Percentiles rank a stretch among this genome's conserved stretches.
Evolutionary conservation across 2,888 invertebrate genomes (phyloP).

Genomic region (Andrena marginata): DNA sequence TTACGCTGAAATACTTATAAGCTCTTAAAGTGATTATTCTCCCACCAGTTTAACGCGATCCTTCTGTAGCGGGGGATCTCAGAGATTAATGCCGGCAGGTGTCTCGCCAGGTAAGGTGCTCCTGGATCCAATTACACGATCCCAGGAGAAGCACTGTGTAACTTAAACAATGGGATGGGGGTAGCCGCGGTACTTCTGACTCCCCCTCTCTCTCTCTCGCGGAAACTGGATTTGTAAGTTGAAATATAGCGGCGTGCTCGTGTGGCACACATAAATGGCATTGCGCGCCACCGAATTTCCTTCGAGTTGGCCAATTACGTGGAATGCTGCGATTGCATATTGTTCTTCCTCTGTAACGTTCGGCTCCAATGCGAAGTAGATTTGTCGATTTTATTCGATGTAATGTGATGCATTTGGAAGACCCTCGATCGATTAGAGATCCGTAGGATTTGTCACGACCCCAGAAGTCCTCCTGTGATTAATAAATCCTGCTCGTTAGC

Average conservation of each 20-base stretch:
- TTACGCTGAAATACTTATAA: constrained; percentile 40
- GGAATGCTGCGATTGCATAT: background rate
- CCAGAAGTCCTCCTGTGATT: background rate
- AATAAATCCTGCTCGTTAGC: constrained; percentile 9
- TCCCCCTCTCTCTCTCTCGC: background rate
- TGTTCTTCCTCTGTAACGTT: background rate
- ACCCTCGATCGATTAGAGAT: no score
- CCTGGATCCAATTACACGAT: constrained; percentile 66
- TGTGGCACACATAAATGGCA: constrained; percentile 32
- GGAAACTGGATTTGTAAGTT: constrained; percentile 55
- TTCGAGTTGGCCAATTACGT: constrained; percentile 8
- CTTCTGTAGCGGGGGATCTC: constrained; percentile 35
- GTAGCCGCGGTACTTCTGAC: constrained; percentile 19
- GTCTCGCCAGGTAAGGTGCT: constrained; percentile 55
- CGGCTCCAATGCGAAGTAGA: no score
- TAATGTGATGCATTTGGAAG: no score
- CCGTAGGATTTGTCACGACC: no score
- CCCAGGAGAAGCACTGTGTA: constrained; percentile 47
- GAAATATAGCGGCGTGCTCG: constrained; percentile 40
- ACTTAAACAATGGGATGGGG: constrained; percentile 51
- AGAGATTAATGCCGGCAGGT: constrained; percentile 64
- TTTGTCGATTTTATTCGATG: no score
- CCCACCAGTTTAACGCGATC: constrained; percentile 41
- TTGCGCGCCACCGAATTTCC: constrained; percentile 12
- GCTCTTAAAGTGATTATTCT: constrained; percentile 54